A percentile compares a stretch with the other conserved stretches of the same genome.
Conservation (phyloP, 1,140 invertebrate species). For the Drosophila parabipectinata region DNA sequence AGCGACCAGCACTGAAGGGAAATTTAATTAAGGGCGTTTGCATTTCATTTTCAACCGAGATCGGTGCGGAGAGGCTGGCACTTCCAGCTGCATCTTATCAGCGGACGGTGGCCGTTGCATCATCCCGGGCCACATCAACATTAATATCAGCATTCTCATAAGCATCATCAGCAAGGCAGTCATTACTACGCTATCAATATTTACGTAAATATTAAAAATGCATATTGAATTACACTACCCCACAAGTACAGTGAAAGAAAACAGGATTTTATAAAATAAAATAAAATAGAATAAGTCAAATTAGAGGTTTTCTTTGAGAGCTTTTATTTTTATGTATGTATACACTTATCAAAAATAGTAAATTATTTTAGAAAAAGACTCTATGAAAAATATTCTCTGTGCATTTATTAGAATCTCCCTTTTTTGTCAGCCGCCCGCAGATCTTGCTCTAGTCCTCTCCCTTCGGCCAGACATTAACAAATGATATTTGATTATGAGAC, state of each 20-base stretch:
- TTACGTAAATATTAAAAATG: constrained; percentile 77
- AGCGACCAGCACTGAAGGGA: constrained; percentile 21
- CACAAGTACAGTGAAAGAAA: constrained; percentile 7
- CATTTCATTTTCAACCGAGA: constrained; percentile 66
- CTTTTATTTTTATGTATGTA: neutral
- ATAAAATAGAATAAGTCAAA: no score
- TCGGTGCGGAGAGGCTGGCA: constrained; percentile 11
- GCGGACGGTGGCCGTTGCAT: constrained; percentile 68
- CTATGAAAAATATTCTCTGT: neutral
- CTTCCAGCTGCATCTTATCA: constrained; percentile 66
- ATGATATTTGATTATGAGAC: constrained; percentile 82
- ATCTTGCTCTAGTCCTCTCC: constrained; percentile 29
- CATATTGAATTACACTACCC: constrained; percentile 64
- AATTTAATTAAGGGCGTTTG: constrained; percentile 80
- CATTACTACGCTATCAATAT: constrained; percentile 81
- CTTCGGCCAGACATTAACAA: constrained; percentile 70
- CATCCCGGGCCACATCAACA: constrained; percentile 29
- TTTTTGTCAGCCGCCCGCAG: constrained; percentile 47
- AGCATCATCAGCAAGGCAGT: constrained; percentile 28
- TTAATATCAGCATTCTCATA: constrained; percentile 5
- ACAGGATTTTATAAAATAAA: no score
- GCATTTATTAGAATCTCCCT: constrained; percentile 6
- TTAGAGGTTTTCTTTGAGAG: no score
- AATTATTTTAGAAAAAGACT: neutral
- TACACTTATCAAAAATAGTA: neutral